Base-by-base conservation (phyloP, 1,140 invertebrate genomes). In the Dendrolimus punctatus region DNA sequence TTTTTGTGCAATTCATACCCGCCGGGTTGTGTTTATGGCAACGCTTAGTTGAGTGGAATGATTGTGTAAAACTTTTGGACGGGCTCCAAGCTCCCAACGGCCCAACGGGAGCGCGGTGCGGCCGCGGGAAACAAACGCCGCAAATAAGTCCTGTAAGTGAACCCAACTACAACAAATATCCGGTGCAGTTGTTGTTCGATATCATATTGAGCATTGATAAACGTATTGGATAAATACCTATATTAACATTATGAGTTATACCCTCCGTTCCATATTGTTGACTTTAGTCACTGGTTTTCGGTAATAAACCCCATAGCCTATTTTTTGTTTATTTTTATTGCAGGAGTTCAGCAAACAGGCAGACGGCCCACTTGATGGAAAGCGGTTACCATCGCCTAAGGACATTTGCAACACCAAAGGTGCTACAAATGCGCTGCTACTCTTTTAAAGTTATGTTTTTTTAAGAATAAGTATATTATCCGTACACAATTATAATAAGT, bases 11-110 rank as follows among this genome's bases (percentile, higher is more conserved):
- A 78, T 80, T 79, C 76, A 83, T 85, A 83, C 80, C 75, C 79
- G 76, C 80, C 80, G 75, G 73, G 60, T 76, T 80, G 71, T 85
- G 79, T 83, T 85, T 85, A 83, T 83, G 76, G 76, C 64, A 73
- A 78, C 80, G 80, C 79, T 85, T 83, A 85, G 80, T 85, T 82
- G 78, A 83, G 82, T 85, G 80, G 80, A 85, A 85, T 83, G 79
- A 85, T 83, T 83, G 77, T 83, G 77, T 85, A 83, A 85, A 85
- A 83, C 73, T 78, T 77, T 85, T 85, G 82, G 82, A 80, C 65
- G 51, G 54, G 52, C 62, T 83, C 82, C 82, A 85, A 77, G 74
- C 23, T 23, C 23, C 23, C 23, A 23, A 23, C 23, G 23, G 68
- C 57, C 64, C 50, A 48, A 46, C 56, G 58, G 51, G 52, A 45